Conservation (phyloP, 2,797 vertebrate species). For the Microctenopoma lineatum region DNA sequence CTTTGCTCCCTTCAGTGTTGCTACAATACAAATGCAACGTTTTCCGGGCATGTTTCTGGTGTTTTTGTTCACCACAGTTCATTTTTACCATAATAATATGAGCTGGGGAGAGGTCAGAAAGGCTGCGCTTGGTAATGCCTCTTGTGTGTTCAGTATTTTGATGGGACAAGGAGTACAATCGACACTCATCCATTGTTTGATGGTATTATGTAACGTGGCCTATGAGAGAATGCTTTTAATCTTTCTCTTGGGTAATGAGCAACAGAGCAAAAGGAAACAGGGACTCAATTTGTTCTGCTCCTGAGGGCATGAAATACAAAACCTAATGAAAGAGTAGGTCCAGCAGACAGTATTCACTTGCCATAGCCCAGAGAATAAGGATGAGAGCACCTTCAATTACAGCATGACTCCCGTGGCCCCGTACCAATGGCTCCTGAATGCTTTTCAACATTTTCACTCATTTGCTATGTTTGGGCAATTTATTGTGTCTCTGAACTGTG, state of each 20-base stretch:
- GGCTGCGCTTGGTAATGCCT: conserved; percentile 20
- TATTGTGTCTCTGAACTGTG: conserved; percentile 45
- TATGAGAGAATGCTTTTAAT: conserved; percentile 69
- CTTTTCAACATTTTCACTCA: conserved; percentile 45
- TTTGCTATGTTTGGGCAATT: conserved; percentile 37
- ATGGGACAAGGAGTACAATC: conserved; percentile 45
- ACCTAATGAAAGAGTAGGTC: conserved; percentile 73
- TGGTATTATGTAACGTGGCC: conserved; percentile 58
- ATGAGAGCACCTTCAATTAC: conserved; percentile 68
- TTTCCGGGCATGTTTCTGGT: background rate
- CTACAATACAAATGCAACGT: background rate
- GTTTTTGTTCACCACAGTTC: background rate
- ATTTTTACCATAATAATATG: background rate
- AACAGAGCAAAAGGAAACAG: conserved; percentile 71
- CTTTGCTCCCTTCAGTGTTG: conserved; percentile 11
- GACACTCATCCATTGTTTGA: conserved; percentile 40
- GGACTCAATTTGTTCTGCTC: conserved; percentile 77
- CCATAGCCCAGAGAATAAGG: conserved; percentile 48
- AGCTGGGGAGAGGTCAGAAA: conserved; percentile 20
- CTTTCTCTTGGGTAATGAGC: conserved; percentile 71
- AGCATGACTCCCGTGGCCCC: conserved; percentile 35
- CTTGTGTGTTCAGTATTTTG: conserved; percentile 52
- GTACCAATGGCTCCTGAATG: conserved; percentile 27
- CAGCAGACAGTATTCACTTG: conserved; percentile 54
- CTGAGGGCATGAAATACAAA: conserved; percentile 76